Evolutionary conservation across 37 sponge, comb jelly and placozoan genomes (phyloP), one percentile per base, ranked within the genome.

Genomic region (Mnemiopsis leidyi): DNA sequence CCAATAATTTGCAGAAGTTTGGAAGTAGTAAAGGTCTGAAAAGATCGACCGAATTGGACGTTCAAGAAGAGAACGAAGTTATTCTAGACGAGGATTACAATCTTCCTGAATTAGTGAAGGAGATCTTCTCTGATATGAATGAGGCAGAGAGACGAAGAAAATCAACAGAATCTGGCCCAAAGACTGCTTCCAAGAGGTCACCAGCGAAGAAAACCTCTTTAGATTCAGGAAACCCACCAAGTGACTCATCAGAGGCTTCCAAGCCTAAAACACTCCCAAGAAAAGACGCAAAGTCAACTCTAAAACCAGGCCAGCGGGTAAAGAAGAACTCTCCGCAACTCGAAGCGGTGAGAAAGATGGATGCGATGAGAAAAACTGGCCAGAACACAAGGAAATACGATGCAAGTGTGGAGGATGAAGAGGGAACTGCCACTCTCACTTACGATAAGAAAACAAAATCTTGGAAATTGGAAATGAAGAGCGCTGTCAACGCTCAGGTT

Each of bases 281-380:
- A 48, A 48, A 48, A 36, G 79, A 36, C 36, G 36, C 26, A 32
- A 77, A 34, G 3, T 77, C 36, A 1, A 18, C 36, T 9, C 36
- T 18, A 13, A 32, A 77, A 5, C 35, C 34, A 31, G 35, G 30
- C 36, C 30, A 36, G 35, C 34, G 36, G 39, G n/a, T n/a, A n/a
- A 85, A 85, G n/a, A 38, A 28, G 38, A 85, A 40, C 61, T 85
- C 90, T 0, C 90, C 90, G 61, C 90, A 85, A 39, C 61, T 85
- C 61, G 90, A 38, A 26, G 90, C 40, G 16, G 90, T 85, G 24
- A 38, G 90, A 3, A 26, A 32, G 79, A 77, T 77, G 79, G 79
- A 77, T 32, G 79, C 79, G 5, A 26, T 31, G 79, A 77, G 33
- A 36, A 32, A 31, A 1, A 77, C 36, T 5, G 79, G 79, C 20